Evolutionary conservation across 92 coral and sea anemone species (phyloP), one percentile per base, ranked within the genome.

Genomic region (Montipora capitata): DNA sequence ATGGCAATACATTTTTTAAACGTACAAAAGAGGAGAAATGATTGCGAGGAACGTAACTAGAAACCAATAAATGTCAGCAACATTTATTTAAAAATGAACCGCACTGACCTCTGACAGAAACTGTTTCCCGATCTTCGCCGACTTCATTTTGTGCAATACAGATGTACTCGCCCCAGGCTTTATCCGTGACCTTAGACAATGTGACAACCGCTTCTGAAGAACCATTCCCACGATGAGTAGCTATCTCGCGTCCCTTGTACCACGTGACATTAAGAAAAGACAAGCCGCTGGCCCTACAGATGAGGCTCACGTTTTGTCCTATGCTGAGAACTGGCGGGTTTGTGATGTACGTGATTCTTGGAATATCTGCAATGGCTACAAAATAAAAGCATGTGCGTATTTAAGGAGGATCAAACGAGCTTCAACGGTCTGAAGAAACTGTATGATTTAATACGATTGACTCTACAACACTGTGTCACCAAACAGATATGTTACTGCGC

Each of bases 231-330:
- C 41, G 63, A 20, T 38, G 3, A 2, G 44, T n/a, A n/a, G 51
- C 57, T 44, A 44, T 44, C 35, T 44, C 45, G 11, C 16, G n/a
- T 27, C 45, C 27, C 27, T 35, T 79, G 15, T 66, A 27, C 84
- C 84, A 79, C 51, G 62, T 79, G 63, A 79, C 84, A 3, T 66
- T 13, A 4, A 79, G 48, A 65, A 17, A 15, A 44, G 74, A 45
- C 10, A 65, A 20, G 2, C 74, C n/a, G 8, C 35, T 64, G n/a
- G 84, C 84, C 61, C 7, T 49, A 10, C 84, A 79, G 27, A 3
- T 79, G 41, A 66, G 84, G 73, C 27, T 79, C n/a, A 45, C 38
- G 16, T 79, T 65, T 67, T 79, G 63, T 79, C 84, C 84, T 35
- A 7, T 79, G 35, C 63, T 66, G 18, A 79, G 48, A 14, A 67